A percentile compares a stretch with the other conserved stretches of the same genome.
Conservation (phyloP, 2,113 vertebrate species). For the Tachysurus fulvidraco region DNA sequence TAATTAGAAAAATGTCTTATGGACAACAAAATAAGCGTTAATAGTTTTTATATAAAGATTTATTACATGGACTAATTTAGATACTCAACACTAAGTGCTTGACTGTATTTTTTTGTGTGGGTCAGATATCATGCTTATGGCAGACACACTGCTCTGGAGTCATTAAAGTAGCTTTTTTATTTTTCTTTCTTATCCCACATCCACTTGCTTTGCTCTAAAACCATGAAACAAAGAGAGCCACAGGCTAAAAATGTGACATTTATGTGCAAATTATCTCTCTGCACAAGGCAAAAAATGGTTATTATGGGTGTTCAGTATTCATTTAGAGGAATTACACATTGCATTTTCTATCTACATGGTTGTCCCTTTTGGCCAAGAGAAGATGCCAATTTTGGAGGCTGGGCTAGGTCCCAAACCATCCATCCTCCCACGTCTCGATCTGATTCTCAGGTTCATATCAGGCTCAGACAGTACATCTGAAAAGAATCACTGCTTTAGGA, state of each 20-base stretch:
- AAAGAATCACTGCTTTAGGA: not conserved
- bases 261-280: slow-evolving; percentile 69
- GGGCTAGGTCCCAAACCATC: slow-evolving; percentile 60
- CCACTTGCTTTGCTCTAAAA: slow-evolving; percentile 21
- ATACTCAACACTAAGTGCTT: not conserved
- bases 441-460: slow-evolving; percentile 10
- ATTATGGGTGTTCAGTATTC: slow-evolving; percentile 69
- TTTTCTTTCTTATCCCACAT: not conserved
- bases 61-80: not conserved
- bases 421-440: slow-evolving; percentile 63
- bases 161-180: slow-evolving; percentile 25
- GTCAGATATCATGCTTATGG: slow-evolving; percentile 10
- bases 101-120: not conserved
- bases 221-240: slow-evolving; percentile 58
- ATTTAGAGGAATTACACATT: slow-evolving; percentile 73
- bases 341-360: slow-evolving; percentile 64
- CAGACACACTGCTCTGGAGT: slow-evolving; percentile 17
- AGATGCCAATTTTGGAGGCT: slow-evolving; percentile 49
- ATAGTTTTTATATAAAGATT: not conserved
- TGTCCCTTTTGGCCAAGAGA: slow-evolving; percentile 64
- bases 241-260: slow-evolving; percentile 63
- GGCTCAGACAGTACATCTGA: not conserved
- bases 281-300: slow-evolving; percentile 65
- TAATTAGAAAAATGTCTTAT: not conserved
- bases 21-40: not conserved